Evolutionary conservation across 2,888 invertebrate genomes (phyloP).

Genomic region (Chelonus formosanus): DNA sequence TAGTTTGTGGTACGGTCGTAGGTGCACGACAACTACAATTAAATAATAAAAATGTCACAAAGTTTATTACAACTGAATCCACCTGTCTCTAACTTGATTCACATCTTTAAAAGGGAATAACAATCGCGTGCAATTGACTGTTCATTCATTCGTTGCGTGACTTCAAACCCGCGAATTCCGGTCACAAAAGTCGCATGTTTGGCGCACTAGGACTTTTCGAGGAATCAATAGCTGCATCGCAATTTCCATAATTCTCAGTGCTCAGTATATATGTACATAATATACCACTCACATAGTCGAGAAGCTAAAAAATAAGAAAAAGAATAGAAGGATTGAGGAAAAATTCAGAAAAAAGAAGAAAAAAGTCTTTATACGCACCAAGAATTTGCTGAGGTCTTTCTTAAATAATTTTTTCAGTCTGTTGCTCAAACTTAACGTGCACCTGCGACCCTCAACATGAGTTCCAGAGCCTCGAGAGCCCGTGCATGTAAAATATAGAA

Average conservation of each 20-base stretch:
- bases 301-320: conserved; percentile 9
- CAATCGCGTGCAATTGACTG: conserved; percentile 27
- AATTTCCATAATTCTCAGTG: conserved; percentile 23
- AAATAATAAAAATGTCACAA: background rate
- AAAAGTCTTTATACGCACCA: conserved; percentile 7
- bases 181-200: conserved; percentile 26
- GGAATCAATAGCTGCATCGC: conserved; percentile 30
- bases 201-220: conserved; percentile 22
- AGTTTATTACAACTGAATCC: background rate
- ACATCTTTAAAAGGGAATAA: background rate
- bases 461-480: conserved; percentile 9
- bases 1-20: background rate
- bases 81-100: too few species aligned
- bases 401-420: background rate
- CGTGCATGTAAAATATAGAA: conserved; percentile 20
- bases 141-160: conserved; percentile 32
- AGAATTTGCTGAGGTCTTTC: too few species aligned
- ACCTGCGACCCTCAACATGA: conserved; percentile 18
- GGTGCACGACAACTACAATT: conserved; percentile 1
- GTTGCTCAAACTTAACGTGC: conserved; percentile 6
- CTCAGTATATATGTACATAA: background rate
- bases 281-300: too few species aligned
- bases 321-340: background rate
- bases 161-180: conserved; percentile 24
- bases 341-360: conserved; percentile 24